Base-by-base conservation (phyloP, 1,140 invertebrate genomes). In the Cydia strobilella region DNA sequence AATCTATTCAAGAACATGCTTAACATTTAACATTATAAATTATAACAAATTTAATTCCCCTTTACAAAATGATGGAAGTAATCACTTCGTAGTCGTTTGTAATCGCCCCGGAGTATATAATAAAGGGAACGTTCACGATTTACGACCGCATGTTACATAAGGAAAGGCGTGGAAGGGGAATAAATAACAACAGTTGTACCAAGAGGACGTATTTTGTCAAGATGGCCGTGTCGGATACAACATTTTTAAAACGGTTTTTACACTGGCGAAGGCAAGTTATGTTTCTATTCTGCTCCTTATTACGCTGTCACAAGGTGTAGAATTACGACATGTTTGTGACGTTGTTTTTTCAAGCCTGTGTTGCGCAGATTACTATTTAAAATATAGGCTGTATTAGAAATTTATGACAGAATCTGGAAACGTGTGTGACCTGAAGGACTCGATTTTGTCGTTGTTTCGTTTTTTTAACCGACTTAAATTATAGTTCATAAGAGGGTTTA, bases 61-160 rank as follows among this genome's bases (percentile, higher is more conserved):
- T 45, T 45, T 54, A 48, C 7, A 59, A 59, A 59, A 59, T 59
- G 6, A 59, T 59, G 54, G 23, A 59, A 59, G 54, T 59, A 59
- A 59, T 59, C 18, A 59, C 20, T 59, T 59, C 20, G 54, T 59
- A 59, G 54, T 59, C 54, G 54, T 59, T 59, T 23, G 54, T 59
- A 59, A 59, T 59, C 54, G 54, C 54, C 6, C 20, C 54, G 54
- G 23, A 59, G 54, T 59, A 59, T 20, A 59, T 59, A 59, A 59
- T 59, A 59, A 59, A 23, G 54, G 54, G 54, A 59, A 59, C 54
- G 20, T 59, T 59, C 54, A 23, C 54, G 20, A 59, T 20, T 59
- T 59, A 59, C 20, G 54, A 59, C 5, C 54, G 18, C 54, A 59
- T 59, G 54, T 59, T 59, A 59, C 54, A 59, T 59, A 20, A 59